Base-by-base conservation (phyloP, 2,888 invertebrate genomes). In the Augiades crinisus region DNA sequence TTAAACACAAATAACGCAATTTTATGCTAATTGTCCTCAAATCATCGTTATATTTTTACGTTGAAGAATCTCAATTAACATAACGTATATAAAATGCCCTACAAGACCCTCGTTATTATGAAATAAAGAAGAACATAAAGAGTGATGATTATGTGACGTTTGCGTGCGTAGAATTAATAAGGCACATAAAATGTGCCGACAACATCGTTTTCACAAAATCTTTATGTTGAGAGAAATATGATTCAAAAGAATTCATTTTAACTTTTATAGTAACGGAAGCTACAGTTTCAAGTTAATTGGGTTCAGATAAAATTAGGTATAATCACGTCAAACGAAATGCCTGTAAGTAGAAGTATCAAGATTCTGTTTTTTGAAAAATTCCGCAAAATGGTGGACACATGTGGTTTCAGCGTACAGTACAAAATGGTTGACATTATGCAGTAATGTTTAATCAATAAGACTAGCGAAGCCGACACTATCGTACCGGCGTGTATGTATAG, bases 341-440 rank as follows among this genome's bases (percentile, higher is more conserved):
- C 19, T 19, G 19, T 19, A 19, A 4, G 4, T 8, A 10, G 1
- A n/a, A 27, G 27, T 4, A 10, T 10, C 3, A 2, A 27, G 10
- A 10, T 27, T 4, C 8, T 2, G 27, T n/a, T 10, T 5, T 24
- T n/a, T 24, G n/a, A 24, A 27, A 27, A 27, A 10, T n/a, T 10
- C 19, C 19, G 19, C 77, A 76, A 80, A 76, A 78, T 77, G 72
- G 72, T 72, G 73, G 75, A 68, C 70, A 72, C 63, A 65, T 70
- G 59, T 66, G 59, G 61, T 66, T 68, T 64, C 61, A 64, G 59
- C 60, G 64, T 65, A 62, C 62, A 55, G 67, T 65, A 69, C 81
- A 81, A 81, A 81, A 81, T 82, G 81, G 79, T 75, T 76, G 82
- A 75, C 77, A 71, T 72, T 70, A 72, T 75, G 73, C 78, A 77